Evolutionary conservation across 2,797 vertebrate genomes (phyloP).

Genomic region (Naso thynnoides): DNA sequence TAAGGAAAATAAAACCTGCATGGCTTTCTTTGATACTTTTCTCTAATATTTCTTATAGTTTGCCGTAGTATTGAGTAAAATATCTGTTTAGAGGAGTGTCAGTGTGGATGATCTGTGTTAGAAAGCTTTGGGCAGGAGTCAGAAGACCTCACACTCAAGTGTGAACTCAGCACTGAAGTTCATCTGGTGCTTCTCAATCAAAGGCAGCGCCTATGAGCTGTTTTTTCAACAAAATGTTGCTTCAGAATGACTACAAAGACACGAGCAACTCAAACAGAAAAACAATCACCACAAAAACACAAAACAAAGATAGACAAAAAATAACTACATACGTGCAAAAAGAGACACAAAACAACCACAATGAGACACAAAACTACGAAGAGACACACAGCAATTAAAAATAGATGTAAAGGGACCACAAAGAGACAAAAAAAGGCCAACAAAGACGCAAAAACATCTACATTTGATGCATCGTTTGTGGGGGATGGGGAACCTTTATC

Average conservation of each 20-base stretch:
- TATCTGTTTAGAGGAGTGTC: background rate
- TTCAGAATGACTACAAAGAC: background rate
- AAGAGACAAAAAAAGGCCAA: background rate
- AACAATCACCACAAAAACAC: background rate
- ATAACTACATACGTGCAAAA: background rate
- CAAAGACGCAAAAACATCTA: background rate
- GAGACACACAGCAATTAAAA: too few relatives aligned
- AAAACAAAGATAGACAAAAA: background rate
- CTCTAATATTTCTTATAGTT: background rate
- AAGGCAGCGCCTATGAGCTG: background rate
- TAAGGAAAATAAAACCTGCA: background rate
- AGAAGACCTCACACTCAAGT: background rate
- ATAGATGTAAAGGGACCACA: background rate
- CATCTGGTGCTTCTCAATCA: slow-evolving; percentile 11
- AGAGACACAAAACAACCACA: background rate
- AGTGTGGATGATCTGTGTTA: background rate
- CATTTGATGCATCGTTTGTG: background rate
- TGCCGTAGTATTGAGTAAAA: background rate
- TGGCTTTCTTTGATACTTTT: background rate
- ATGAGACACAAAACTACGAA: background rate
- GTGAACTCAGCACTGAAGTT: slow-evolving; percentile 11
- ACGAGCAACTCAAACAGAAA: background rate
- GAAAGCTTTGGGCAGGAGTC: slow-evolving; percentile 3
- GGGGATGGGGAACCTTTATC: background rate
- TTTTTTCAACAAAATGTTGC: background rate